Evolutionary conservation across 2,888 invertebrate genomes (phyloP).

Genomic region (Noctua pronuba): DNA sequence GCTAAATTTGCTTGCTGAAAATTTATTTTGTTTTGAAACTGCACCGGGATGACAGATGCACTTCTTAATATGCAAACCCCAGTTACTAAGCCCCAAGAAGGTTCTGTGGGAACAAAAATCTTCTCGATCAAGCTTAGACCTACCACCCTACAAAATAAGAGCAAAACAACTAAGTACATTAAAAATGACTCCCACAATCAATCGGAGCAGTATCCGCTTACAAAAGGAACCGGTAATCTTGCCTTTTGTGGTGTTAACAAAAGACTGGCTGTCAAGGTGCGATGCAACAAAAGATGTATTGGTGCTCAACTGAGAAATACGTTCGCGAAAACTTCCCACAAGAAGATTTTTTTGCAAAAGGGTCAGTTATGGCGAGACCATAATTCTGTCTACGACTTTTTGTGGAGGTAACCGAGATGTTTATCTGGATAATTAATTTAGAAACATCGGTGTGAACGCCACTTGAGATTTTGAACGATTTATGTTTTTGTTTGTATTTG

Average conservation of each 20-base stretch:
- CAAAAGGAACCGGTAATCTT: constrained; percentile 81
- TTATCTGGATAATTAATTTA: constrained; percentile 60
- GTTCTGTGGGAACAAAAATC: constrained; percentile 40
- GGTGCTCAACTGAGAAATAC: constrained; percentile 69
- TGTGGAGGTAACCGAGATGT: constrained; percentile 50
- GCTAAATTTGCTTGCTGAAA: not conserved
- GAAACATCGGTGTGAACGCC: constrained; percentile 36
- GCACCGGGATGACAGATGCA: constrained; percentile 17
- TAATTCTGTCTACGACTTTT: constrained; percentile 54
- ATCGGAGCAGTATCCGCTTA: constrained; percentile 76
- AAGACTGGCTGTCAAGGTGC: constrained; percentile 81
- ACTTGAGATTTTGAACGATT: constrained; percentile 44
- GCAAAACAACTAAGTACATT: constrained; percentile 61
- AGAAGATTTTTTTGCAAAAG: constrained; percentile 60
- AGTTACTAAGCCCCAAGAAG: not conserved
- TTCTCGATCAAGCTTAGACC: constrained; percentile 12
- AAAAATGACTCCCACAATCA: constrained; percentile 76
- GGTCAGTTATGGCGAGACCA: constrained; percentile 65
- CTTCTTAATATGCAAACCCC: constrained; percentile 14
- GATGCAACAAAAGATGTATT: constrained; percentile 74
- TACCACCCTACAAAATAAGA: constrained; percentile 38
- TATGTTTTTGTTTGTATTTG: constrained; percentile 38
- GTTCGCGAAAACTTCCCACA: constrained; percentile 71
- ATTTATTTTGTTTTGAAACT: not conserved
- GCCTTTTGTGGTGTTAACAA: constrained; percentile 76